phyloP scores from a whole-genome alignment of 53 echinoderm and acorn worm species.

The Patiria pectinifera region DNA sequence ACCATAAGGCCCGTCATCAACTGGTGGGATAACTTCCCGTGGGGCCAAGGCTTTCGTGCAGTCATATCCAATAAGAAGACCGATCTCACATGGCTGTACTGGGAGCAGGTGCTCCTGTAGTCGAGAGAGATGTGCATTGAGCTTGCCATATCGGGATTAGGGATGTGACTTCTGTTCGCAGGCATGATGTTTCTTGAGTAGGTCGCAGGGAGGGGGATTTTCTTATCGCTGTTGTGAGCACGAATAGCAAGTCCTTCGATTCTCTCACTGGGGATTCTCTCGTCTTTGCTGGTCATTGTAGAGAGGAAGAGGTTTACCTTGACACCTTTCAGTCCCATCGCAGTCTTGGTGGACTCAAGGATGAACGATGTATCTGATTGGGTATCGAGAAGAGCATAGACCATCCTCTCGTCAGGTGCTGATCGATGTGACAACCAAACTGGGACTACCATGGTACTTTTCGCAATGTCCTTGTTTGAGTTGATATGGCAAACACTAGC shows the following conservation, averaged over 20 bases:
- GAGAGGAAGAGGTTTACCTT: constrained; percentile 55
- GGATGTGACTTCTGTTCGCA: constrained; percentile 55
- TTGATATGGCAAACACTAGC: constrained; percentile 12
- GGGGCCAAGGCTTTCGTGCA: constrained; percentile 66
- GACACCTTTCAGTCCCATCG: constrained; percentile 28
- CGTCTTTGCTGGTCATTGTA: constrained; percentile 39
- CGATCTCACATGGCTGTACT: constrained; percentile 60
- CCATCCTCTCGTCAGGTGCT: constrained; percentile 20
- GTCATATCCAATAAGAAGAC: constrained; percentile 59
- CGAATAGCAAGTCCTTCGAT: constrained; percentile 31
- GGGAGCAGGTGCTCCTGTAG: constrained; percentile 50
- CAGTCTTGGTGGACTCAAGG: constrained; percentile 4
- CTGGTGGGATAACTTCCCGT: constrained; percentile 61
- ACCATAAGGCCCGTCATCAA: constrained; percentile 61
- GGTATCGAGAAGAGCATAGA: constrained; percentile 48
- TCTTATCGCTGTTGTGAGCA: constrained; percentile 17
- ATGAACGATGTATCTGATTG: constrained; percentile 53
- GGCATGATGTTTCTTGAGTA: constrained; percentile 65
- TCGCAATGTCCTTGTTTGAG: neutral
- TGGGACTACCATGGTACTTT: constrained; percentile 49
- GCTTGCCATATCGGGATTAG: constrained; percentile 56
- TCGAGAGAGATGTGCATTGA: constrained; percentile 39
- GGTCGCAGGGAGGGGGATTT: constrained; percentile 27
- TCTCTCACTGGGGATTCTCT: constrained; percentile 24
- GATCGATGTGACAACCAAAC: constrained; percentile 38